Base-by-base conservation (phyloP, 2,888 invertebrate species). In the Xylocampa areola region DNA sequence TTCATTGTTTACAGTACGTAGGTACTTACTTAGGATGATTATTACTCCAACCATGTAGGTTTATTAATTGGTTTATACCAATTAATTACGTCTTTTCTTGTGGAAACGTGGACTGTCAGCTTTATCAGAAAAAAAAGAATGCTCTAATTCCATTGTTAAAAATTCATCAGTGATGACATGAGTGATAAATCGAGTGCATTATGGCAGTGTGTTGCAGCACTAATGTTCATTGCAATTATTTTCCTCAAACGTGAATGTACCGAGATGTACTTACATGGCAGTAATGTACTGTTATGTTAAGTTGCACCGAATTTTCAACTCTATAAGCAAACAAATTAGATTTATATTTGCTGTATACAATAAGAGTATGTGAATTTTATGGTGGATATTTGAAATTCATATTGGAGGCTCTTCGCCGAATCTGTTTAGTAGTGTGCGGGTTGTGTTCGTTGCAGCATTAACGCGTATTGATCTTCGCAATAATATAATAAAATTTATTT, bases 331-430 rank as follows among this genome's bases (percentile, higher is more conserved):
- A 14, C 0, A 1, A 1, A 11, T 47, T 10, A 17, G 19, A 30
- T 8, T 16, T 6, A 37, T 39, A 17, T 33, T 64, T 37, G 37
- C 11, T 39, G 21, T 4, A 1, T 2, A 11, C 5, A 14, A 8
- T 2, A 5, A 14, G 1, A 39, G 10, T 25, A 48, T 39, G 41
- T 30, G n/a, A 36, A 43, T 2, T 40, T 29, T 40, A 27, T 39
- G 21, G 59, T 10, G 37, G 43, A 48, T 14, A 44, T 8, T 62
- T 62, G 32, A 50, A 60, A 61, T 65, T 62, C 48, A 49, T 37
- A 45, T 62, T 43, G 49, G 29, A 47, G 27, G 37, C 30, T 25
- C 13, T 54, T 50, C 35, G 35, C 33, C 0, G 57, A 50, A 43
- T 29, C 4, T 33, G 32, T 21, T 68, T 49, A 68, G 68, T 66